Conservation (phyloP, 2,888 invertebrate species). For the Hesperia comma region DNA sequence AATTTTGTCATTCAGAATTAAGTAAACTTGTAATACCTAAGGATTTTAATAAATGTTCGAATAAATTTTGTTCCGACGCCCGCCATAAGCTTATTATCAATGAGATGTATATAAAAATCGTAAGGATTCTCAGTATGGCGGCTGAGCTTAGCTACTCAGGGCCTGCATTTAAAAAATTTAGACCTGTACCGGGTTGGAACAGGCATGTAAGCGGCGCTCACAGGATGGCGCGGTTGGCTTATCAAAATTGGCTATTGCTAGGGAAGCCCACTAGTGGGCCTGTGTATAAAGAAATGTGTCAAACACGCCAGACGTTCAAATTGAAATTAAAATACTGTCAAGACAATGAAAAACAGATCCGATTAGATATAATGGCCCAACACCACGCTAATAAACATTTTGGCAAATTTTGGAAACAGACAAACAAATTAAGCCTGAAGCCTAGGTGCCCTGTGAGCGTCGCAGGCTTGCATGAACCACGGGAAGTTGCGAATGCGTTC, state of each 20-base stretch:
- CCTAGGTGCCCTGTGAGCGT: neutral
- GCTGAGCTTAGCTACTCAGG: slow-evolving; percentile 1
- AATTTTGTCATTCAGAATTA: slow-evolving; percentile 6
- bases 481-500: neutral
- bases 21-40: neutral
- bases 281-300: neutral
- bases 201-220: slow-evolving; percentile 24
- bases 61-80: neutral
- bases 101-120: neutral
- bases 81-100: slow-evolving; percentile 4
- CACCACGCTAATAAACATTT: slow-evolving; percentile 2
- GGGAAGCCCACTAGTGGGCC: slow-evolving; percentile 8
- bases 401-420: neutral
- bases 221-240: slow-evolving; percentile 5
- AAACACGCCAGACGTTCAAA: neutral
- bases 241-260: neutral
- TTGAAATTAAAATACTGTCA: slow-evolving; percentile 1
- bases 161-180: neutral
- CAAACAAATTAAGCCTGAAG: neutral
- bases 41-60: neutral
- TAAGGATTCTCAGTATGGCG: slow-evolving; percentile 4
- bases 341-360: slow-evolving; percentile 8
- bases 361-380: slow-evolving; percentile 7
- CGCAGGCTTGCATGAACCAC: neutral
- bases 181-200: slow-evolving; percentile 20